Base-by-base conservation (phyloP, 2,888 invertebrate species). In the Chymomyza fuscimana region DNA sequence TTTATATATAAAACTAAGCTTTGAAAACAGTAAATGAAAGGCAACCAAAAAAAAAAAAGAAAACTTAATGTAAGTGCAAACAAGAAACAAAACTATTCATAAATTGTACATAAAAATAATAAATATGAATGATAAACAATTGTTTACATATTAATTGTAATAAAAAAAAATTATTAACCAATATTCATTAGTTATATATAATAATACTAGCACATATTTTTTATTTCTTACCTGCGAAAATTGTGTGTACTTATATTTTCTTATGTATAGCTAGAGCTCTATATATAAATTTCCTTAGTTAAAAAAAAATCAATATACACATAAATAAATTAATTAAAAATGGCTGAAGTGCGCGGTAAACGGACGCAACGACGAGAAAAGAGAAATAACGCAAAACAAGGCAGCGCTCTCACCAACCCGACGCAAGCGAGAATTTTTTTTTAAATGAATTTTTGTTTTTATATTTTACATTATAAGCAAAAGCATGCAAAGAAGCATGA, bases 381-480 rank as follows among this genome's bases (percentile, higher is more conserved):
- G 58, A 54, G 60, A 72, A 73, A 67, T 56, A 67, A 54, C 16
- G 52, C 52, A 19, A 54, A 19, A 54, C 19, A 19, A 16, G 52
- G 16, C 52, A 54, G 52, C 52, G 16, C 52, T 19, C 52, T 58
- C 25, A 19, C 10, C 72, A 76, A 76, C 75, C 67, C 64, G 72
- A 52, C 72, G 51, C 68, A 29, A 12, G 62, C 60, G 72, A 78
- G 70, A 72, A 77, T 73, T 62, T 75, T 77, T 78, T 78, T 78
- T 77, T 67, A 70, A 74, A 63, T 74, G 77, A 77, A 76, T 65
- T 63, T 69, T 70, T 70, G 77, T 74, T 76, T 65, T 76, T 78
- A 74, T 77, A 79, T 76, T 80, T 74, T 70, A 82, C 75, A 79
- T 78, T 80, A 79, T 70, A 79, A 71, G 78, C 69, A 77, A 70